Conservation (phyloP, 2,113 vertebrate genomes). For the Amphiprion ocellaris region DNA sequence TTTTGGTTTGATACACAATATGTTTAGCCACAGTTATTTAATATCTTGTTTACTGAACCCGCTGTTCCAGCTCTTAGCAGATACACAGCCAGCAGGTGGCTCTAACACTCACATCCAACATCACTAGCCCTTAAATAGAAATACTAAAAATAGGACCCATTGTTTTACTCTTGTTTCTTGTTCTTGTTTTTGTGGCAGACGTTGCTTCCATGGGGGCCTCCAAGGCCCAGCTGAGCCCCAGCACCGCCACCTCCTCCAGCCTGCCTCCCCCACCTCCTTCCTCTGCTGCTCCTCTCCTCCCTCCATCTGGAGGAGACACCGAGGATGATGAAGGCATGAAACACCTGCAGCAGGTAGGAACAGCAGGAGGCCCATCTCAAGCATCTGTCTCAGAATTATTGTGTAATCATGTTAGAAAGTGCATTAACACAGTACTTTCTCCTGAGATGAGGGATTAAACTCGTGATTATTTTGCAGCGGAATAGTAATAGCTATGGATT, state of each 20-base stretch:
- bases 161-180: slow-evolving; percentile 35
- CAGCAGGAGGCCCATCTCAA: neutral
- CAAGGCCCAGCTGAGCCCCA: slow-evolving; percentile 80
- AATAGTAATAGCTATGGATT: neutral
- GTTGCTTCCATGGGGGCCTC: slow-evolving; percentile 71
- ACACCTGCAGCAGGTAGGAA: slow-evolving; percentile 92
- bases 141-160: slow-evolving; percentile 42
- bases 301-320: slow-evolving; percentile 85
- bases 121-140: slow-evolving; percentile 12
- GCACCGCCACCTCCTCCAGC: slow-evolving; percentile 63
- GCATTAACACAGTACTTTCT: neutral
- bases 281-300: slow-evolving; percentile 84
- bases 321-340: slow-evolving; percentile 96
- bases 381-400: neutral
- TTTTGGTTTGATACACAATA: slow-evolving; percentile 66
- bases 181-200: slow-evolving; percentile 55
- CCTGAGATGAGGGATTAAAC: neutral
- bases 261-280: slow-evolving; percentile 84
- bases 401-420: neutral
- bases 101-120: neutral
- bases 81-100: slow-evolving; percentile 37
- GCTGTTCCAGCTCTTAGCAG: slow-evolving; percentile 30
- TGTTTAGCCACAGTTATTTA: slow-evolving; percentile 56
- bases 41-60: slow-evolving; percentile 66
- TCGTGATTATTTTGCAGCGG: neutral